Percentiles rank a stretch among this genome's conserved stretches.
Conservation (phyloP, 2,797 vertebrate genomes). For the Bradypodion ventrale region DNA sequence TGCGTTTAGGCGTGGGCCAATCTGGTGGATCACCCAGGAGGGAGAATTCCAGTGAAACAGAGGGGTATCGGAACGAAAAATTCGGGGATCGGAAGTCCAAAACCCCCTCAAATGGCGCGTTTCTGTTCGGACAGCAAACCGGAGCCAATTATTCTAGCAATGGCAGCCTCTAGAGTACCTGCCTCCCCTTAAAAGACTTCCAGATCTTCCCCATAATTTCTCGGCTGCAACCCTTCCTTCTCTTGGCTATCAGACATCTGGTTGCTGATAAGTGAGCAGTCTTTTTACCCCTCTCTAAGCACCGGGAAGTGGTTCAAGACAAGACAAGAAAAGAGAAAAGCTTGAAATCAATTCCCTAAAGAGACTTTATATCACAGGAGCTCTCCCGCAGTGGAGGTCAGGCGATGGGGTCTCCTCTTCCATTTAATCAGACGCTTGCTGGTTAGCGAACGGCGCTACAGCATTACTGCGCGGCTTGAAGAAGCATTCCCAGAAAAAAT, state of each 20-base stretch:
- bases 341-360: conserved; percentile 82
- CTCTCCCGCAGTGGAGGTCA: conserved; percentile 53
- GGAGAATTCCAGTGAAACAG: too few relatives aligned
- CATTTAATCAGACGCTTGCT: conserved; percentile 81
- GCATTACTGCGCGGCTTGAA: background rate
- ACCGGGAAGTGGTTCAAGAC: conserved; percentile 73
- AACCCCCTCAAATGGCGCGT: too few relatives aligned
- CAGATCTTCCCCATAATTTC: background rate
- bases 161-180: too few relatives aligned
- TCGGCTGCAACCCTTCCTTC: background rate
- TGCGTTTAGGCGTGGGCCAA: too few relatives aligned
- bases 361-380: conserved; percentile 82
- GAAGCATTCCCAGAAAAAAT: background rate
- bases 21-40: too few relatives aligned
- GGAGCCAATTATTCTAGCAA: too few relatives aligned
- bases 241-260: accelerated
- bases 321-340: conserved; percentile 38
- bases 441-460: background rate
- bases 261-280: conserved; percentile 64
- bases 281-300: conserved; percentile 63
- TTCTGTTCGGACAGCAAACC: too few relatives aligned
- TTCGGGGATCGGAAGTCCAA: too few relatives aligned
- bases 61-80: too few relatives aligned
- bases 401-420: conserved; percentile 65
- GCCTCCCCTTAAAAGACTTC: too few relatives aligned